phyloP scores from a whole-genome alignment of 2,797 vertebrate genomes.

The Channa striata region DNA sequence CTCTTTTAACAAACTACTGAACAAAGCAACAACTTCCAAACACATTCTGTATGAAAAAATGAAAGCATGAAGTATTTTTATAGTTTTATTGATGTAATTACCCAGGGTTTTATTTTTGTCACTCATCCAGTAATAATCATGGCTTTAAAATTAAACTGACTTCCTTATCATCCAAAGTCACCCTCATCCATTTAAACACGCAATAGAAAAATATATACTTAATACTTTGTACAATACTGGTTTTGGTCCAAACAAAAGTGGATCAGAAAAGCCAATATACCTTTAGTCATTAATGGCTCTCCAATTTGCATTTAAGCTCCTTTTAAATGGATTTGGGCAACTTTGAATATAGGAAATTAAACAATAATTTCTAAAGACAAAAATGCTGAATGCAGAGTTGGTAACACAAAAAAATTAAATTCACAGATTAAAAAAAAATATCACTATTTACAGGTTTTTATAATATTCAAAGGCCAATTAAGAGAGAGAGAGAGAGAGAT shows the following conservation, averaged over 20 bases:
- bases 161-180: constrained; percentile 99
- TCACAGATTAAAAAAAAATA: constrained; percentile 94
- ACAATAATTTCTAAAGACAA: constrained; percentile 99
- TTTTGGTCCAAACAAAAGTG: constrained; percentile 99
- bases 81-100: constrained; percentile 99
- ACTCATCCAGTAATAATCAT: constrained; percentile 99
- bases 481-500: constrained; percentile 81
- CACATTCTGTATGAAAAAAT: not conserved
- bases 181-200: constrained; percentile 99
- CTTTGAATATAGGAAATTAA: constrained; percentile 99
- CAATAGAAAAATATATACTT: constrained; percentile 99
- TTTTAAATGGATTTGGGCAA: constrained; percentile 99
- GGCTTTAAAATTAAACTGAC: constrained; percentile 99
- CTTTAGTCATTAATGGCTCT: constrained; percentile 96
- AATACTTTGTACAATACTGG: constrained; percentile 99
- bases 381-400: constrained; percentile 92
- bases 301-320: constrained; percentile 99
- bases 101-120: constrained; percentile 97
- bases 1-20: too few species aligned
- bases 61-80: constrained; percentile 73
- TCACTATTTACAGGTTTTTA: constrained; percentile 95
- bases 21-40: too few species aligned
- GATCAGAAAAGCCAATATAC: constrained; percentile 99
- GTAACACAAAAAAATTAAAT: constrained; percentile 93
- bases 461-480: constrained; percentile 94